Base-by-base conservation (phyloP, 2,888 invertebrate species). In the Sycophila texana region DNA sequence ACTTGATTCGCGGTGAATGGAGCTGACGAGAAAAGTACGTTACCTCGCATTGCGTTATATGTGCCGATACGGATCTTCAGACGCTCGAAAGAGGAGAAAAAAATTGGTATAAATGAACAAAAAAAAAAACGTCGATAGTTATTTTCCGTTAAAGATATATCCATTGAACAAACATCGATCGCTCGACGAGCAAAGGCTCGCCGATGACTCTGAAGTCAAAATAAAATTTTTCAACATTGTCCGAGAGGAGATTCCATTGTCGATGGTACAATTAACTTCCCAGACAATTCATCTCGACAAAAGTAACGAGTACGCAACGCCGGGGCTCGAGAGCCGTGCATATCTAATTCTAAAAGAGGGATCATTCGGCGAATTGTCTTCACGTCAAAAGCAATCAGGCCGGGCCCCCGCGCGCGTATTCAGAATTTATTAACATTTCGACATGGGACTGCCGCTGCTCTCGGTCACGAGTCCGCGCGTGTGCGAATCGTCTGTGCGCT, bases 331-430 rank as follows among this genome's bases (percentile, higher is more conserved):
- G 65, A 57, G 26, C n/a, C 16, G 18, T 39, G 63, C 51, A 63
- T 57, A 57, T 57, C 47, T 63, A 47, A 63, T 75, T 58, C 39
- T 22, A 30, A 58, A 20, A 12, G 39, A 63, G 14, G 75, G 53
- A 78, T 88, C 88, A 87, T 84, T 84, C 81, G 72, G 39, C 86
- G 84, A 80, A 88, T 88, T 88, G 87, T 87, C 86, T 87, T 85
- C 85, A 82, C 83, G 87, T 87, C 86, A 85, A 82, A 83, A 83
- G 83, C 77, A 83, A 85, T 85, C 86, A 85, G 84, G 83, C 74
- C 82, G 83, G 79, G 82, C 82, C 83, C 75, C 75, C 79, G 79
- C 53, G 20, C 68, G 84, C 76, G 84, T 84, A 84, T 86, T 86
- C 83, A 84, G 83, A 86, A 86, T 87, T 87, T 87, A 85, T 87